Evolutionary conservation across 2,888 invertebrate species (phyloP), one percentile per base, ranked within the genome.

Genomic region (Cepaea hortensis): DNA sequence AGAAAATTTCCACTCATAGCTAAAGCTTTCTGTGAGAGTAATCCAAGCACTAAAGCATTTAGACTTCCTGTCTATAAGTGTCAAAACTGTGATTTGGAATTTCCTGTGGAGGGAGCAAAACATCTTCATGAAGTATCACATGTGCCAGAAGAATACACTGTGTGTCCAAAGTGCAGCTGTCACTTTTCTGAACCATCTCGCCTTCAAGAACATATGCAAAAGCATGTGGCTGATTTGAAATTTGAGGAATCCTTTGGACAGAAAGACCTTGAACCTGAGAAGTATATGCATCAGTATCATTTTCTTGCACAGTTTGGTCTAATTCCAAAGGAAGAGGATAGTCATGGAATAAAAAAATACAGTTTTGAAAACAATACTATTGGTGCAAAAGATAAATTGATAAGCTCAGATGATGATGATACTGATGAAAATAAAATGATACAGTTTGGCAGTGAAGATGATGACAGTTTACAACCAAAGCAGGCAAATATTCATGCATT

Each of bases 1-100:
- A 96, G 96, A 90, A 97, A 97, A 93, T 97, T 97, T 92, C 96
- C 97, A 0, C 96, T 97, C 85, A 97, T 97, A 89, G 96, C 97
- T 0, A 96, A 96, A 89, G 96, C 96, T 48, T 95, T 96, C 88
- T 96, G 96, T 93, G 97, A 97, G 92, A 95, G 96, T 90, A 96
- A 96, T 87, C 87, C 90, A 5, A 91, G 93, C 68, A 89, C 90
- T 85, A 90, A 93, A 6, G 93, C 92, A 87, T 91, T 91, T 89
- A 90, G 89, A 77, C 93, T 91, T 89, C 93, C 94, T 79, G 89
- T 92, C 77, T 94, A 94, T 88, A 90, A 91, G 72, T 95, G 95
- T 89, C 88, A 89, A 62, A 88, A 91, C 80, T 95, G 95, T 87
- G 90, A 91, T 48, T 93, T 93, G 86, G 92, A 93, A 15, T 95